These are phyloP conservation scores for Onychostoma macrolepis DNA, from an alignment of 2,113 vertebrate species.

Conservation along the genomic window DNA sequence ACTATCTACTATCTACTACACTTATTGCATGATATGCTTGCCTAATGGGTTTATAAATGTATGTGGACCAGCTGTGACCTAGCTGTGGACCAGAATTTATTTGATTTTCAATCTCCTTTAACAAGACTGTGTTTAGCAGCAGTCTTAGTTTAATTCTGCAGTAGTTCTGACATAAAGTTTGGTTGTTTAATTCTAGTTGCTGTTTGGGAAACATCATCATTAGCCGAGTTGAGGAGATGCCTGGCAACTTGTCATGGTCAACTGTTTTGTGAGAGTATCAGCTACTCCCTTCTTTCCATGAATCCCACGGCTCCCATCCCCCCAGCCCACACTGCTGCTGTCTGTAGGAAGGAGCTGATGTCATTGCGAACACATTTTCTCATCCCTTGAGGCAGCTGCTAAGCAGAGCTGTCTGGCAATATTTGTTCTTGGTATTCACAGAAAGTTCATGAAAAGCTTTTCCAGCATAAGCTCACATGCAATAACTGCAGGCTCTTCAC, in stretches of 20 bases:
- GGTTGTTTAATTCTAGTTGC: background rate
- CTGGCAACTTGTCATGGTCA: constrained; percentile 32
- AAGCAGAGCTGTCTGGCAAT: constrained; percentile 13
- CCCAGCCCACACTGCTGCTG: constrained; percentile 7
- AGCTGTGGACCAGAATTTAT: background rate
- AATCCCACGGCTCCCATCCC: constrained; percentile 8
- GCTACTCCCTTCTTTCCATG: constrained; percentile 39
- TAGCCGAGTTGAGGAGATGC: constrained; percentile 30
- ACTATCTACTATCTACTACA: background rate
- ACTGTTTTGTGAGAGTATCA: constrained; percentile 47
- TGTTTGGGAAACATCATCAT: constrained; percentile 32
- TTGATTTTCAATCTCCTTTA: background rate
- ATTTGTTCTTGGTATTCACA: constrained; percentile 8
- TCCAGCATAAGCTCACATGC: constrained; percentile 26
- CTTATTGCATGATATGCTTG: background rate
- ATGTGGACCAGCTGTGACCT: background rate
- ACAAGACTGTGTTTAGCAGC: background rate
- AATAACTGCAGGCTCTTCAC: background rate
- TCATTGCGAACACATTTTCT: constrained; percentile 51
- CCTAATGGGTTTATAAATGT: background rate
- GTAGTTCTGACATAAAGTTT: background rate
- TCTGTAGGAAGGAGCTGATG: constrained; percentile 46
- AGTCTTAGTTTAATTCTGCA: background rate
- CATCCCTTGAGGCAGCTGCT: constrained; percentile 44
- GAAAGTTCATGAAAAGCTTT: constrained; percentile 28